These are phyloP conservation scores for Molossus molossus DNA, from an alignment of 2,797 vertebrate species.

Conservation along the genomic window DNA sequence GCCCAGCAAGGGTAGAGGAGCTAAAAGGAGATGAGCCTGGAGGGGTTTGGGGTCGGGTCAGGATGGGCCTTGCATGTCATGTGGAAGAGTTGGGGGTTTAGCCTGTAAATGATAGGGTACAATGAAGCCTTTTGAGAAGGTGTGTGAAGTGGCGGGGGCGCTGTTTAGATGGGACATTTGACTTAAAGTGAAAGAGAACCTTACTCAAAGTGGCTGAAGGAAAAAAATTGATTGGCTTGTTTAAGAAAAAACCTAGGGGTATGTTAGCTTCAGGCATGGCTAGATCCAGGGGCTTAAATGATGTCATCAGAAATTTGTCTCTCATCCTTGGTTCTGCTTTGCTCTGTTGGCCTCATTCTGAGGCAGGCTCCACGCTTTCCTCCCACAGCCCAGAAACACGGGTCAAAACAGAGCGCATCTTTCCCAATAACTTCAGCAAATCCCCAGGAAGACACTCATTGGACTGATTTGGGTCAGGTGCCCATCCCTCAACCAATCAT, in stretches of 20 bases:
- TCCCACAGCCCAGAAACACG: background rate
- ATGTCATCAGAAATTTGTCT: background rate
- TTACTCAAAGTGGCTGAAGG: background rate
- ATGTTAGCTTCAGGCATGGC: background rate
- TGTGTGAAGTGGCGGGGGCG: background rate
- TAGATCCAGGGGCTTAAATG: background rate
- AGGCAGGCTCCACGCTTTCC: background rate
- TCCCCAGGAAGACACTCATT: background rate
- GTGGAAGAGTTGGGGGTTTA: background rate
- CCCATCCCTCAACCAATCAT: background rate
- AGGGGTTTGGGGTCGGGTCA: background rate
- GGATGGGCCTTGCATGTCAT: no score
- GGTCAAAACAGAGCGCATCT: background rate
- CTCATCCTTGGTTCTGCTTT: background rate
- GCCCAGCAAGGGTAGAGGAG: background rate
- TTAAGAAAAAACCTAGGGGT: background rate
- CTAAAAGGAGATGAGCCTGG: background rate
- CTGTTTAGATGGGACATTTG: background rate
- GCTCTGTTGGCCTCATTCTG: background rate
- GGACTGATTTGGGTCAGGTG: background rate
- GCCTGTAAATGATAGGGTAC: background rate
- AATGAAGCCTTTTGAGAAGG: background rate
- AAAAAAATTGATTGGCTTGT: background rate
- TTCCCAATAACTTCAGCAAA: background rate
- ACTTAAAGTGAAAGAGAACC: background rate